phyloP scores from a whole-genome alignment of 2,888 invertebrate species.

The Volucella inflata region DNA sequence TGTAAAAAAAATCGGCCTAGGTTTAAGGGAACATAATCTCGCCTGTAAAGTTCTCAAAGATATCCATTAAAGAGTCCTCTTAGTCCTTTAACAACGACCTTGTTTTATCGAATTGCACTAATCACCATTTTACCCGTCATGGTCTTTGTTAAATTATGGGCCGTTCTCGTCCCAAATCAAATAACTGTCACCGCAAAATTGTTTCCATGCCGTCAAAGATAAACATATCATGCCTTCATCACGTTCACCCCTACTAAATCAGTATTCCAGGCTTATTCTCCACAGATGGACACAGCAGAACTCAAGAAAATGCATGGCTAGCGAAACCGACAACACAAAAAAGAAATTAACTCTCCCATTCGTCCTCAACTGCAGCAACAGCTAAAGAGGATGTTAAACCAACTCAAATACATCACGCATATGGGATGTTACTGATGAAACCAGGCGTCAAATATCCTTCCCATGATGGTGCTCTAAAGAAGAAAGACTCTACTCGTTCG shows the following conservation, averaged over 20 bases:
- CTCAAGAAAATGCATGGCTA: constrained; percentile 22
- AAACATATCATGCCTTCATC: constrained; percentile 43
- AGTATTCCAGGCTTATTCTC: constrained; percentile 12
- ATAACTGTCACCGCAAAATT: constrained; percentile 44
- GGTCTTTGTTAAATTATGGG: no score
- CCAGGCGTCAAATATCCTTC: constrained; percentile 60
- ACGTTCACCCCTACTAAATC: constrained; percentile 1
- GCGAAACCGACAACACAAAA: background rate
- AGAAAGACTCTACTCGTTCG: background rate
- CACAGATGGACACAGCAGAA: constrained; percentile 7
- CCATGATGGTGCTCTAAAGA: background rate
- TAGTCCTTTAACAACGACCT: no score
- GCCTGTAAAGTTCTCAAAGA: no score
- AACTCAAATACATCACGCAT: constrained; percentile 53
- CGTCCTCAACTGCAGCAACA: background rate
- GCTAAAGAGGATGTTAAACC: constrained; percentile 25
- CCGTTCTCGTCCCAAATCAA: constrained; percentile 28
- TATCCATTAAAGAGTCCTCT: no score
- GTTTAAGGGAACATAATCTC: no score
- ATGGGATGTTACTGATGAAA: constrained; percentile 50
- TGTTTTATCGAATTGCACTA: no score
- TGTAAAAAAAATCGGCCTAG: no score
- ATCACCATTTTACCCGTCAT: no score
- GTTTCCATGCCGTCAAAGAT: constrained; percentile 38
- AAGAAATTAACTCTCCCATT: background rate